These are phyloP conservation scores for Pteruthius melanotis DNA, from an alignment of 2,113 vertebrate genomes.

Conservation along the genomic window DNA sequence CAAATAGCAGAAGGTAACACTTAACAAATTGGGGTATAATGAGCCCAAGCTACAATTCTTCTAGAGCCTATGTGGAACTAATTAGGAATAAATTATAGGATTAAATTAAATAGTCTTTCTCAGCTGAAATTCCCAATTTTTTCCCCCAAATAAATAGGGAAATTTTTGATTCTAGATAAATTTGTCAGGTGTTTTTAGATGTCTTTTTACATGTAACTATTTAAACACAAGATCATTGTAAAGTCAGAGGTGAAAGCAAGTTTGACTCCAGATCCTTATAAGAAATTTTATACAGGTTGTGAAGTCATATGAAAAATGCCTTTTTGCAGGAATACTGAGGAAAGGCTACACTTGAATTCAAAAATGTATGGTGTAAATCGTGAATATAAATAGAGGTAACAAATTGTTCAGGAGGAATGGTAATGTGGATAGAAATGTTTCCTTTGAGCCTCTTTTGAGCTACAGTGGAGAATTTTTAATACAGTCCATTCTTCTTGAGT, in stretches of 20 bases:
- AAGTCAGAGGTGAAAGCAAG: background rate
- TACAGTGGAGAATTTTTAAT: background rate
- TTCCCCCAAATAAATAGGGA: fast-evolving
- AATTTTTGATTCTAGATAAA: background rate
- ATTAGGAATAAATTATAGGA: too few relatives aligned
- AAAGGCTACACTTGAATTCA: background rate
- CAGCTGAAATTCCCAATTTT: background rate
- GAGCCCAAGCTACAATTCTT: background rate
- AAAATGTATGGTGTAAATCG: background rate
- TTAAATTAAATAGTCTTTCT: background rate
- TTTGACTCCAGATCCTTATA: background rate
- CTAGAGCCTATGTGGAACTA: background rate
- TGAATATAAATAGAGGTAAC: background rate
- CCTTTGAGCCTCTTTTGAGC: background rate
- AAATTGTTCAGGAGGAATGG: background rate
- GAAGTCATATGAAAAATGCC: background rate
- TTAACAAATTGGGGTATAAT: background rate
- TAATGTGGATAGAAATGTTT: background rate
- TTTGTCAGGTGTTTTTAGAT: background rate
- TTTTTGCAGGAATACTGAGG: background rate
- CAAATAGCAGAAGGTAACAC: fast-evolving
- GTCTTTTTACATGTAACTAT: background rate
- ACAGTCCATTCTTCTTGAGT: background rate
- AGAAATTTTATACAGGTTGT: background rate
- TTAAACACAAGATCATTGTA: background rate